Evolutionary conservation across 2,888 invertebrate species (phyloP).

Genomic region (Strigamia maritima): DNA sequence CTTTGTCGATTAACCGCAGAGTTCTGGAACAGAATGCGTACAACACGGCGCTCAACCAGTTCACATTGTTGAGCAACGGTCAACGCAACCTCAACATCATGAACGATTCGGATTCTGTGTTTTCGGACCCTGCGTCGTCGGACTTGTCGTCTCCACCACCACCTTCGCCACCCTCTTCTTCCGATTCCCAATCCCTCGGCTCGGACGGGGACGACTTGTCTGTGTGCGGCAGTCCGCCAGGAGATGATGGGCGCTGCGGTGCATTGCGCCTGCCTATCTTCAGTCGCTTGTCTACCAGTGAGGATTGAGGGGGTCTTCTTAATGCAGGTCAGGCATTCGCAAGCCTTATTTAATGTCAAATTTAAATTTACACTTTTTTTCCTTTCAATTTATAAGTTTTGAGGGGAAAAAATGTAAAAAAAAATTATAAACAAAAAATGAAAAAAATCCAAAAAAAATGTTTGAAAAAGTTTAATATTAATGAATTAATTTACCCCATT

Average conservation of each 20-base stretch:
- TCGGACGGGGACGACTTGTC: slow-evolving; percentile 44
- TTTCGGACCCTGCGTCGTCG: slow-evolving; percentile 25
- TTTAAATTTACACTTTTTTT: not conserved
- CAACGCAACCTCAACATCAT: slow-evolving; percentile 26
- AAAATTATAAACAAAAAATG: not conserved
- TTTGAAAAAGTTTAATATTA: not conserved
- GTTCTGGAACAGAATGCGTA: slow-evolving; percentile 25
- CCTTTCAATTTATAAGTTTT: not conserved
- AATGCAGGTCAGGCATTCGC: not conserved
- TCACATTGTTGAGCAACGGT: slow-evolving; percentile 2
- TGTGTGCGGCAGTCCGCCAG: slow-evolving; percentile 41
- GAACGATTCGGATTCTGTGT: slow-evolving; percentile 39
- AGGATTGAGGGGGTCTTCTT: slow-evolving; percentile 8
- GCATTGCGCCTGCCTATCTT: slow-evolving; percentile 44
- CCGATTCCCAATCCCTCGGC: slow-evolving; percentile 44
- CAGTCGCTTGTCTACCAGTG: slow-evolving; percentile 41
- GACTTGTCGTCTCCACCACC: slow-evolving; percentile 33
- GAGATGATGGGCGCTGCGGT: slow-evolving; percentile 40
- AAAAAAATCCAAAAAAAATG: too few relatives aligned
- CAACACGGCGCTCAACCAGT: slow-evolving; percentile 34
- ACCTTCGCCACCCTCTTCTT: slow-evolving; percentile 40
- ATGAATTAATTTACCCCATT: not conserved
- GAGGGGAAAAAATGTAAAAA: not conserved
- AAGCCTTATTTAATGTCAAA: not conserved
- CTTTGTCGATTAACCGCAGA: not conserved